phyloP scores from a whole-genome alignment of 2,113 vertebrate genomes.

The Cavia aperea region DNA sequence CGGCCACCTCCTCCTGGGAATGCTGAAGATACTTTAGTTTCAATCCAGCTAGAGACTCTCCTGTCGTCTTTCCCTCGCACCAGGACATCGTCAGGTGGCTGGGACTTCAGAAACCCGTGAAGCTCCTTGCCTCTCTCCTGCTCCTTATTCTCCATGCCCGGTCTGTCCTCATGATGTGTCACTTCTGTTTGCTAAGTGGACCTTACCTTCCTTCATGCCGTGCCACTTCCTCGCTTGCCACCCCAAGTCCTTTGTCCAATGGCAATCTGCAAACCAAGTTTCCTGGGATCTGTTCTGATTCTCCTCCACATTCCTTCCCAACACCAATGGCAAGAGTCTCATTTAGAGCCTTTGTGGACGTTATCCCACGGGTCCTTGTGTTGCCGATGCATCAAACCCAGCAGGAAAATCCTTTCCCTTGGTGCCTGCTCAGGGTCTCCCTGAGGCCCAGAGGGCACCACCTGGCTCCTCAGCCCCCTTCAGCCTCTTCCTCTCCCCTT shows the following conservation, averaged over 20 bases:
- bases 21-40: not conserved
- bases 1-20: not conserved
- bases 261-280: not conserved
- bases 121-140: not conserved
- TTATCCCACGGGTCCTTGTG: not conserved
- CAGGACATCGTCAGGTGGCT: not conserved
- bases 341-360: not conserved
- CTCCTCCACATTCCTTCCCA: not conserved
- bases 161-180: not conserved
- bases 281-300: not conserved
- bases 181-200: not conserved
- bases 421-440: not conserved
- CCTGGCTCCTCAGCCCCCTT: fast-evolving
- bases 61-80: not conserved
- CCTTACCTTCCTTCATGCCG: not conserved
- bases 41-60: too few species aligned
- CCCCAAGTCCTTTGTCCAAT: not conserved
- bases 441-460: fast-evolving
- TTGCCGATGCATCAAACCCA: not conserved
- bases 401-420: not conserved
- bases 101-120: not conserved
- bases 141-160: not conserved
- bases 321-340: not conserved
- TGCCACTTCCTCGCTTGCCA: not conserved
- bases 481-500: not conserved